Conservation (phyloP, 2,888 invertebrate species). For the Cheilosia variabilis region DNA sequence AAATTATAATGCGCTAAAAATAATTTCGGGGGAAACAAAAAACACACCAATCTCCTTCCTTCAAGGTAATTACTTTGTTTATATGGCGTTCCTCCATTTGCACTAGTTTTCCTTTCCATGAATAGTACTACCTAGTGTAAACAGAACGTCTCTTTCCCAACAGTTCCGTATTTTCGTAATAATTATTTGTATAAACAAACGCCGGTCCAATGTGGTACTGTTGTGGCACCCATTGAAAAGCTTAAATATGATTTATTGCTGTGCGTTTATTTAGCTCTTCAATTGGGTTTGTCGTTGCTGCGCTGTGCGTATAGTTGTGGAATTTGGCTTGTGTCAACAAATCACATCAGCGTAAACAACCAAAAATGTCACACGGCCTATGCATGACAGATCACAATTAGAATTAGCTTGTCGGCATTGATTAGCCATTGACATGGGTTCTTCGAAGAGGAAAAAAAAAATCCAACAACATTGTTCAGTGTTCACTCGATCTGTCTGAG, state of each 20-base stretch:
- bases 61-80: constrained; percentile 60
- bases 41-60: constrained; percentile 19
- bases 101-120: constrained; percentile 35
- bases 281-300: constrained; percentile 33
- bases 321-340: not conserved
- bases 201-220: constrained; percentile 35
- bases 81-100: constrained; percentile 30
- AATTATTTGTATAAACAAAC: constrained; percentile 59
- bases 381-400: constrained; percentile 54
- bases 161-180: constrained; percentile 21
- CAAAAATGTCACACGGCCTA: constrained; percentile 48
- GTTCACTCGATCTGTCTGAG: constrained; percentile 38
- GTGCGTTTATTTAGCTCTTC: constrained; percentile 36
- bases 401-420: constrained; percentile 49
- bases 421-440: constrained; percentile 58
- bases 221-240: constrained; percentile 50
- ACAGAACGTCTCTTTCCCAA: constrained; percentile 34
- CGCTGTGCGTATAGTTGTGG: not conserved
- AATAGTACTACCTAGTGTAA: constrained; percentile 17
- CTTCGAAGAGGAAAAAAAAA: constrained; percentile 11
- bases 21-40: constrained; percentile 20
- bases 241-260: constrained; percentile 47
- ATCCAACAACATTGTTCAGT: constrained; percentile 8
- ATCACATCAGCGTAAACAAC: not conserved
- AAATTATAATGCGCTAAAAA: constrained; percentile 53